Evolutionary conservation across 2,888 invertebrate species (phyloP).

Genomic region (Campoletis raptor): DNA sequence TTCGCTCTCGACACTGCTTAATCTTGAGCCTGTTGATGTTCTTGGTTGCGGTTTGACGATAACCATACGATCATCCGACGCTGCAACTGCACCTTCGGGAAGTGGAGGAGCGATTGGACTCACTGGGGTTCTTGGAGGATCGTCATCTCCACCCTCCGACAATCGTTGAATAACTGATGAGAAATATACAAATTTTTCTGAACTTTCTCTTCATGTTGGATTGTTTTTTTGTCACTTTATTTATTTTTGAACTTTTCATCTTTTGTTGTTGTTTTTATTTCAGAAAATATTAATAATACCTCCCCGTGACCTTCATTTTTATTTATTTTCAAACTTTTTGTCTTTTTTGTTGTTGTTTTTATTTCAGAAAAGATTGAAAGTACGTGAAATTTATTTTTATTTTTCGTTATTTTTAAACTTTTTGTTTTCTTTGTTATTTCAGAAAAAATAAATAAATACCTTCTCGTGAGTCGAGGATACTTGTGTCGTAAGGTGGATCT

Average conservation of each 20-base stretch:
- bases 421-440: background rate
- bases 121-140: constrained; percentile 74
- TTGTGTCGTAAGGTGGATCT: constrained; percentile 69
- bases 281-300: no score
- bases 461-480: constrained; percentile 69
- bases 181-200: background rate
- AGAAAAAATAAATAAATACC: constrained; percentile 54
- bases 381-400: no score
- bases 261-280: background rate
- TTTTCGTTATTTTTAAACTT: background rate
- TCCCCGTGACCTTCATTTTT: no score
- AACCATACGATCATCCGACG: constrained; percentile 86
- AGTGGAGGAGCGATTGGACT: constrained; percentile 81
- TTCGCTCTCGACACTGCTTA: constrained; percentile 88
- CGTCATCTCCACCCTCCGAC: constrained; percentile 79
- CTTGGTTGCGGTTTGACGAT: constrained; percentile 82
- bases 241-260: background rate
- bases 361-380: no score
- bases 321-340: no score
- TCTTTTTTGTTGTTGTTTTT: no score
- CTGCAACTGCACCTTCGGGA: constrained; percentile 78
- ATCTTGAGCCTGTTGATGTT: constrained; percentile 84
- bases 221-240: background rate
- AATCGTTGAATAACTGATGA: constrained; percentile 75
- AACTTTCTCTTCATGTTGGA: background rate